These are phyloP conservation scores for Hyles lineata DNA, from an alignment of 2,888 invertebrate genomes.

Conservation along the genomic window DNA sequence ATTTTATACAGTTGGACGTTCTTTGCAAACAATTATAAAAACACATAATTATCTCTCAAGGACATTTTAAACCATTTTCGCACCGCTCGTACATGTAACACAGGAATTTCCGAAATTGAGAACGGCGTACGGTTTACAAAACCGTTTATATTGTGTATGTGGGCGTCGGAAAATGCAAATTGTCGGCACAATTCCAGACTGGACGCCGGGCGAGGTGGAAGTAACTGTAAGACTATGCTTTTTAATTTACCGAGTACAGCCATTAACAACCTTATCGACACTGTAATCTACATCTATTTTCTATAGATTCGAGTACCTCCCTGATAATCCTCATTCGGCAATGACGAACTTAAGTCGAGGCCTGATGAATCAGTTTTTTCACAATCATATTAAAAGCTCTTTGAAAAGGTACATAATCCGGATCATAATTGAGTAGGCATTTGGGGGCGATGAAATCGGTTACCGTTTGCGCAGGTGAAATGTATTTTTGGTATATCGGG, in stretches of 20 bases:
- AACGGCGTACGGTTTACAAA: constrained; percentile 34
- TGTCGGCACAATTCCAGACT: constrained; percentile 56
- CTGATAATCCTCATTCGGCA: constrained; percentile 64
- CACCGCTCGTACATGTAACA: neutral
- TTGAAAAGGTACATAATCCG: neutral
- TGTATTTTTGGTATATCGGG: neutral
- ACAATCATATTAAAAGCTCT: neutral
- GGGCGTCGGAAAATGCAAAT: constrained; percentile 63
- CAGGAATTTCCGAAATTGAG: constrained; percentile 24
- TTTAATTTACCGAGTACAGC: constrained; percentile 75
- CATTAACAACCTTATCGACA: constrained; percentile 68
- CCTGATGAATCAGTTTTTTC: neutral
- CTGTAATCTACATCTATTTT: constrained; percentile 67
- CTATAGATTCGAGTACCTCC: constrained; percentile 68
- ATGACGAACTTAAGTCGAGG: constrained; percentile 44
- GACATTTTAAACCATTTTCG: constrained; percentile 8
- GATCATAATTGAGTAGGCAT: neutral
- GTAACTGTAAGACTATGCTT: constrained; percentile 57
- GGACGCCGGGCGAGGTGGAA: constrained; percentile 49
- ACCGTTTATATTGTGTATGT: constrained; percentile 47
- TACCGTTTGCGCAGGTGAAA: neutral
- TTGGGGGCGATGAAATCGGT: neutral
- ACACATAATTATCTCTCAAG: constrained; percentile 1
- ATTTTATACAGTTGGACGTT: neutral
- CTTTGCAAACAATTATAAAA: neutral